Evolutionary conservation across 2,888 invertebrate species (phyloP), one percentile per base, ranked within the genome.

Genomic region (Mycogona germanica): DNA sequence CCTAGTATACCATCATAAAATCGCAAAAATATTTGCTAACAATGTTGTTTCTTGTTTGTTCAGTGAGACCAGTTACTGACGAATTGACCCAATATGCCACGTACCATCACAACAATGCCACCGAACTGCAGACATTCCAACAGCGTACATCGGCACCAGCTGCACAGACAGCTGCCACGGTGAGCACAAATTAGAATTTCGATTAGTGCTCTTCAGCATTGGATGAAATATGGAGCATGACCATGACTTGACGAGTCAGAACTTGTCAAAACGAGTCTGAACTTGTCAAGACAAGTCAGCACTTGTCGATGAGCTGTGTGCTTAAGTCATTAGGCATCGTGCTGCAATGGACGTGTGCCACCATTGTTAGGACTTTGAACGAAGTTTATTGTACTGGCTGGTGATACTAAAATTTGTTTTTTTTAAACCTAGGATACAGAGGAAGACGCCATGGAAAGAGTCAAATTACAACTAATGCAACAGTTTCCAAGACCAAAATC

Each of bases 41-140:
- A 32, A 32, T n/a, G 9, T 32, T 32, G 35, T n/a, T 12, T 32
- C 35, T 32, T 47, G 30, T 30, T 28, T 51, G 42, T 51, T 9
- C 23, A 54, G 54, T 54, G 21, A 48, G 41, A 26, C 54, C 54
- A 49, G 21, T 42, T 17, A 41, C n/a, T 40, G 54, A 54, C 21
- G 54, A 54, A 30, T 26, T 54, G 29, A 35, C 54, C 19, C 54
- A 47, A 7, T 54, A 54, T 28, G 54, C 54, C n/a, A 48, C 54
- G 37, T 54, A 54, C 40, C 54, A 54, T 28, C 40, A 48, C 5
- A 54, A 48, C 41, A 54, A 54, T 23, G 40, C 35, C 14, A 47
- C 54, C 14, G 54, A 54, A 32, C 32, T 54, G 17, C 54, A 54
- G 23, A 54, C 54, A 1, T 54, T 54, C 41, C 54, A 54, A 40